These are phyloP conservation scores for Neoascia interrupta DNA, from an alignment of 2,888 invertebrate genomes.

Conservation along the genomic window DNA sequence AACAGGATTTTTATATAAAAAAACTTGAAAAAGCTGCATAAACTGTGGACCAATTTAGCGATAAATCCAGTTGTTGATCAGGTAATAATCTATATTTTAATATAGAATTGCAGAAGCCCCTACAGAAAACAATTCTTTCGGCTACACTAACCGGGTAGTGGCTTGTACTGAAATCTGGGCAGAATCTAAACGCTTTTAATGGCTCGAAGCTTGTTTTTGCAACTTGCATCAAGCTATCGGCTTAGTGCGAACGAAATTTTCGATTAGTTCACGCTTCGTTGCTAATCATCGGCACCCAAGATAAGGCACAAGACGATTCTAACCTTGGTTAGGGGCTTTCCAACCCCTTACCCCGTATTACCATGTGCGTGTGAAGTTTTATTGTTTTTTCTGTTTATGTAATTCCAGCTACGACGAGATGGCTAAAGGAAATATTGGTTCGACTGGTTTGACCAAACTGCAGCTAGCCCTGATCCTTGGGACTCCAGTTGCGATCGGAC, in stretches of 20 bases:
- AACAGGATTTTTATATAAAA: conserved; percentile 48
- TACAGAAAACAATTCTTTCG: conserved; percentile 52
- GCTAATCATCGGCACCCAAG: conserved; percentile 30
- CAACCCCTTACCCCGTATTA: conserved; percentile 12
- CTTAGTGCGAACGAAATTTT: too few species aligned
- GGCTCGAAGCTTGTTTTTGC: too few species aligned
- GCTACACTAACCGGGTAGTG: conserved; percentile 39
- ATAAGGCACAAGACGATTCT: conserved; percentile 38
- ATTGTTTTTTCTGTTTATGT: conserved; percentile 43
- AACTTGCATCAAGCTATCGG: too few species aligned
- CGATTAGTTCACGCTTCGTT: conserved; percentile 20
- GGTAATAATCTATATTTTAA: neutral
- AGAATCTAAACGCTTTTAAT: too few species aligned
- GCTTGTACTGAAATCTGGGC: neutral
- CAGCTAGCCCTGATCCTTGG: conserved; percentile 91
- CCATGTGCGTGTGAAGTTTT: conserved; percentile 48
- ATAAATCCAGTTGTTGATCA: conserved; percentile 13
- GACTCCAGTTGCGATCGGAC: conserved; percentile 89
- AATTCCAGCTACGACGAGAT: conserved; percentile 45
- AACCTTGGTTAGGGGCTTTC: conserved; percentile 42
- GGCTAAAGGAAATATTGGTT: conserved; percentile 72
- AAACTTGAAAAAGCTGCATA: conserved; percentile 15
- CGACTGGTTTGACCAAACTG: conserved; percentile 84
- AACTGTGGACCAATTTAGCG: conserved; percentile 7
- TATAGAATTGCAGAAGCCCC: neutral